Percentiles rank a stretch among this genome's conserved stretches.
These are phyloP conservation scores for Cygnus buccinator DNA, from an alignment of 2,113 vertebrate species.

Conservation along the genomic window DNA sequence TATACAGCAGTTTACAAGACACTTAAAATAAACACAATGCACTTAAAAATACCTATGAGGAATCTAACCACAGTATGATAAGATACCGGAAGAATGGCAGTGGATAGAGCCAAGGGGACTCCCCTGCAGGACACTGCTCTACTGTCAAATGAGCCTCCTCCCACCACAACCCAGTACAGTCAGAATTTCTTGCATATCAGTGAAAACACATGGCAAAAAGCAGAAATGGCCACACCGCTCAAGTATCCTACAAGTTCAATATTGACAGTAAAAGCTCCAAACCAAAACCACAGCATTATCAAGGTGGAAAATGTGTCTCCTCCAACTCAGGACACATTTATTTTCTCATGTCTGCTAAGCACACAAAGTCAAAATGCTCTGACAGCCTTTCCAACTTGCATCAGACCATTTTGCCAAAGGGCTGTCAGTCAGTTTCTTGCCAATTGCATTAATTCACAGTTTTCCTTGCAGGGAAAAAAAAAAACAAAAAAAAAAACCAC, in stretches of 20 bases:
- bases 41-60: background rate
- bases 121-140: background rate
- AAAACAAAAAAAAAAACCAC: background rate
- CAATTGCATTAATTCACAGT: background rate
- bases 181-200: background rate
- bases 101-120: background rate
- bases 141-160: background rate
- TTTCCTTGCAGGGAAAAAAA: background rate
- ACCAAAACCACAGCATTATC: constrained; percentile 15
- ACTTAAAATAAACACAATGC: background rate
- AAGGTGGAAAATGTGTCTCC: background rate
- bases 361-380: background rate
- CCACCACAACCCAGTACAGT: background rate
- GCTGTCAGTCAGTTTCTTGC: background rate
- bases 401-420: background rate
- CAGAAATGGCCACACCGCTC: background rate
- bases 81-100: background rate
- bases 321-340: background rate
- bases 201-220: background rate
- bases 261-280: background rate
- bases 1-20: background rate
- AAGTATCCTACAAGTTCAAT: background rate
- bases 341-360: background rate
- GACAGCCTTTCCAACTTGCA: background rate
- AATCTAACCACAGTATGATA: background rate